Percentiles rank a stretch among this genome's conserved stretches.
These are phyloP conservation scores for Plumapathes pennacea DNA, from an alignment of 92 coral and sea anemone genomes.

Conservation along the genomic window DNA sequence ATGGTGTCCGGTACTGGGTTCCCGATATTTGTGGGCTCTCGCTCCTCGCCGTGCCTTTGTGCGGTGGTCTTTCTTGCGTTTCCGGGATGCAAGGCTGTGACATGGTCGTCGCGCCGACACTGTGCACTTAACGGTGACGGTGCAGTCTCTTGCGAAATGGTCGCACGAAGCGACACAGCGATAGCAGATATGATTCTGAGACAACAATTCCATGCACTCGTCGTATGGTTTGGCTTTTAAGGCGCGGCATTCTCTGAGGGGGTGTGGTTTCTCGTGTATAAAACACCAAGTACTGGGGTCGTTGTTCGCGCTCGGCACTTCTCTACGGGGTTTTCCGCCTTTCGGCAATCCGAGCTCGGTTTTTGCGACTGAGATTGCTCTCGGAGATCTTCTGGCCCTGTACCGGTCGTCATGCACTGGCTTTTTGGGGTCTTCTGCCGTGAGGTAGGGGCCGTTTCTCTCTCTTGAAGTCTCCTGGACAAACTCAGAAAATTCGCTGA, in stretches of 20 bases:
- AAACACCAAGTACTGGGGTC: slow-evolving; percentile 19
- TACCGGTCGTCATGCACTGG: too few species aligned
- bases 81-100: slow-evolving; percentile 5
- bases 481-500: slow-evolving; percentile 37
- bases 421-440: slow-evolving; percentile 16
- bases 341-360: too few species aligned
- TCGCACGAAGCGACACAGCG: slow-evolving; percentile 21
- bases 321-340: too few species aligned
- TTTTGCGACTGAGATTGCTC: too few species aligned
- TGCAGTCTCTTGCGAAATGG: slow-evolving; percentile 26
- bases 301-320: too few species aligned
- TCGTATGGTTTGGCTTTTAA: slow-evolving; percentile 19
- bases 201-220: slow-evolving; percentile 17
- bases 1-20: background rate
- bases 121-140: slow-evolving; percentile 8
- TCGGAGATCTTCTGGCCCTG: too few species aligned
- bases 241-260: slow-evolving; percentile 26
- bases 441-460: slow-evolving; percentile 49
- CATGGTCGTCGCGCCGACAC: slow-evolving; percentile 26
- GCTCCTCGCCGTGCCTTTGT: slow-evolving; percentile 41
- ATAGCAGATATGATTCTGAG: slow-evolving; percentile 11
- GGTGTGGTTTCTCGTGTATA: slow-evolving; percentile 34
- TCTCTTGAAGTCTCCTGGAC: slow-evolving; percentile 41
- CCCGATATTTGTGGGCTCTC: background rate
- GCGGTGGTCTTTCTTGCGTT: background rate